Percentiles rank a stretch among this genome's conserved stretches.
phyloP scores from a whole-genome alignment of 2,113 vertebrate species.

The Balaenoptera acutorostrata region DNA sequence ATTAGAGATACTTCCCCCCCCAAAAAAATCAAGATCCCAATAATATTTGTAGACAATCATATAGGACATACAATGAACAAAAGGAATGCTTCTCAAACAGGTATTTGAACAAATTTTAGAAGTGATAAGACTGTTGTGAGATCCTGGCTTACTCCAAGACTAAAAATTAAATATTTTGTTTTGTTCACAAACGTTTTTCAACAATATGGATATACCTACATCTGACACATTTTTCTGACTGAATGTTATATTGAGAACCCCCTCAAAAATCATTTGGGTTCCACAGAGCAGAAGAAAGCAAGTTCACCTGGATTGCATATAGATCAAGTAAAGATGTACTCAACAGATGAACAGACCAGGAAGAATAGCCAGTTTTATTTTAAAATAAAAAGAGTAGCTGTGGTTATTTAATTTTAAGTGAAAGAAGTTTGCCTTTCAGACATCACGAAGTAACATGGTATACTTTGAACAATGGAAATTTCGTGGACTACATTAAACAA shows the following conservation, averaged over 20 bases:
- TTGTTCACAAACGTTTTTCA: background rate
- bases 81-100: background rate
- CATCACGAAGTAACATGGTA: background rate
- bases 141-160: background rate
- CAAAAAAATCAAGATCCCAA: background rate
- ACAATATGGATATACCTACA: background rate
- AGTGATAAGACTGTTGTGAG: background rate
- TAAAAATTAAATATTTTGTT: background rate
- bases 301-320: background rate
- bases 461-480: background rate
- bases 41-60: background rate
- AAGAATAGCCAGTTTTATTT: background rate
- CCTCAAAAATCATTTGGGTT: background rate
- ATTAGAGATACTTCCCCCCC: too few relatives aligned
- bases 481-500: background rate
- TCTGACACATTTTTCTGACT: background rate
- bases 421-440: background rate
- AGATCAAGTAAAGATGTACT: background rate
- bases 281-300: background rate
- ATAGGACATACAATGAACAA: background rate
- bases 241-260: background rate
- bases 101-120: background rate
- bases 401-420: background rate
- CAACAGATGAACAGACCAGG: background rate
- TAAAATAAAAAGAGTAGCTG: background rate